Conservation (phyloP, 2,888 invertebrate genomes). For the Orthosia incerta region DNA sequence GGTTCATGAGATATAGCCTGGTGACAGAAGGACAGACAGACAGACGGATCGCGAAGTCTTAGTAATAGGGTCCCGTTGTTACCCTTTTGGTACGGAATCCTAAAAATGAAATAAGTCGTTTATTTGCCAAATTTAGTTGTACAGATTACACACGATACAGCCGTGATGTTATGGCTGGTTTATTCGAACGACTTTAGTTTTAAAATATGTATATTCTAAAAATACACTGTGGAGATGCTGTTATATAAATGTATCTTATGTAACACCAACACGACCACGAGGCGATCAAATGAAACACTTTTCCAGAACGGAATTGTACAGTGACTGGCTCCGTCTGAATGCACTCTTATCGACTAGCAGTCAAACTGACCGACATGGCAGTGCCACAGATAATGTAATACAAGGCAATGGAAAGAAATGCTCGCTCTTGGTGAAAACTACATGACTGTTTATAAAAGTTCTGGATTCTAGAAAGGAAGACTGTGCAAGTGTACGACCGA, state of each 20-base stretch:
- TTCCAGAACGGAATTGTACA: not conserved
- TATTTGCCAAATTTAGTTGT: no score
- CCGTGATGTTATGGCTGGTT: no score
- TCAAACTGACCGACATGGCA: slow-evolving; percentile 19
- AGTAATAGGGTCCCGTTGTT: no score
- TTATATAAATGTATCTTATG: not conserved
- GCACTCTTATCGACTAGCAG: slow-evolving; percentile 17
- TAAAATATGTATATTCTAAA: not conserved
- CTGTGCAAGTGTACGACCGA: not conserved
- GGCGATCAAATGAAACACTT: not conserved
- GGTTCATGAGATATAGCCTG: no score
- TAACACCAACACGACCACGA: not conserved
- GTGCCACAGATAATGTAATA: slow-evolving; percentile 1
- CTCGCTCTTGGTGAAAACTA: slow-evolving; percentile 7
- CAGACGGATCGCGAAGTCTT: no score
- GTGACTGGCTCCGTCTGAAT: slow-evolving; percentile 7
- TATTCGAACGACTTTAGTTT: no score
- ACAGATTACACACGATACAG: no score
- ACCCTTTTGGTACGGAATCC: no score
- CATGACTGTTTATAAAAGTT: slow-evolving; percentile 6
- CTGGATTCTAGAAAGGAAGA: not conserved
- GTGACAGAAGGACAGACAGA: no score
- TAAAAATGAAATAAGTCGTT: no score
- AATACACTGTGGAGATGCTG: not conserved
- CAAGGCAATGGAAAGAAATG: slow-evolving; percentile 24